phyloP scores from a whole-genome alignment of 2,888 invertebrate genomes.

The Rhodophaea formosa region DNA sequence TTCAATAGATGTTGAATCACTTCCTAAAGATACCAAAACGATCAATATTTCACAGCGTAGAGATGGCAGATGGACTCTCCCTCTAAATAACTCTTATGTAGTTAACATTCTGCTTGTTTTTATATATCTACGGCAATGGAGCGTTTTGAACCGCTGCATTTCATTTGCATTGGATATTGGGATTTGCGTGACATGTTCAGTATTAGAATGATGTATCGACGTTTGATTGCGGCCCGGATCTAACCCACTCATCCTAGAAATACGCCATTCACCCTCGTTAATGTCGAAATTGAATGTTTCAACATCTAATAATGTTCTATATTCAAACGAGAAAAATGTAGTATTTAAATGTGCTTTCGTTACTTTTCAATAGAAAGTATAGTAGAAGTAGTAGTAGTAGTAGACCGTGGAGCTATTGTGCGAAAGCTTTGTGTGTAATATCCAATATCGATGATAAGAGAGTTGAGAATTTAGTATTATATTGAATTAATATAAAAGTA shows the following conservation, averaged over 20 bases:
- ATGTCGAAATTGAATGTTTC: not conserved
- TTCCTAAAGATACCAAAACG: too few relatives aligned
- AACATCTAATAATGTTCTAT: not conserved
- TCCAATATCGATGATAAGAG: too few relatives aligned
- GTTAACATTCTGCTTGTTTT: not conserved
- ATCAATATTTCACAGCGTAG: too few relatives aligned
- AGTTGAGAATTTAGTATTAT: too few relatives aligned
- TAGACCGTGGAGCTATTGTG: too few relatives aligned
- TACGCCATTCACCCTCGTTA: not conserved
- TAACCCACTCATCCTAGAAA: not conserved
- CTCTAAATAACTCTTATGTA: not conserved
- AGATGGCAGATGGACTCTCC: too few relatives aligned
- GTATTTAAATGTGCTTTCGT: not conserved
- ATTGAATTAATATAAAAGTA: too few relatives aligned
- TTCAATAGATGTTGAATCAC: too few relatives aligned
- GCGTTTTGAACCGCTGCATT: constrained; percentile 52
- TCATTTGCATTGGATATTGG: constrained; percentile 77
- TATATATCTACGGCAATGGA: not conserved
- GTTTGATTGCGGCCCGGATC: constrained; percentile 57
- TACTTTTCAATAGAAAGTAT: not conserved
- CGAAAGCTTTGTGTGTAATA: too few relatives aligned
- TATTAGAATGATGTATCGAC: constrained; percentile 76
- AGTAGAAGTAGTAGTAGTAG: too few relatives aligned
- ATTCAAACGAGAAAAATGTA: not conserved
- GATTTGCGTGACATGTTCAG: constrained; percentile 75